A percentile compares a stretch with the other conserved stretches of the same genome.
These are phyloP conservation scores for Hyperopisus bebe DNA, from an alignment of 2,113 vertebrate genomes.

Conservation along the genomic window DNA sequence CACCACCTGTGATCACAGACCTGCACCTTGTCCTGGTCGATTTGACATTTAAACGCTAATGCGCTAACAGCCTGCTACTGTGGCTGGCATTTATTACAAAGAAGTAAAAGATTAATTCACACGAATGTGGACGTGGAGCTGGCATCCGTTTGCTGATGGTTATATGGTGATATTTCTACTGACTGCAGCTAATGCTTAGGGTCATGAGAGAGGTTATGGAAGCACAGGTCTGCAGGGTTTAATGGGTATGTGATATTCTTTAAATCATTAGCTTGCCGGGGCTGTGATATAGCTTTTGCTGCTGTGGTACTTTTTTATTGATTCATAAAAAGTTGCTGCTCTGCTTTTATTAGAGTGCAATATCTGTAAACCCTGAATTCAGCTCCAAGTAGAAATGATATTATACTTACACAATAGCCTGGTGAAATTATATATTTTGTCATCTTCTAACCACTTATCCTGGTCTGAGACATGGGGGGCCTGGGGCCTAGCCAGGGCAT, in stretches of 20 bases:
- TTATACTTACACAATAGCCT: neutral
- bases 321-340: conserved; percentile 13
- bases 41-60: neutral
- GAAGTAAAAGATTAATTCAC: neutral
- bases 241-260: conserved; percentile 26
- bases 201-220: neutral
- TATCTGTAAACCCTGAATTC: neutral
- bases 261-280: conserved; percentile 26
- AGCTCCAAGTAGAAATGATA: neutral
- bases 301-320: conserved; percentile 17
- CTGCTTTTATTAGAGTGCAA: conserved; percentile 20
- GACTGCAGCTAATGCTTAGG: neutral
- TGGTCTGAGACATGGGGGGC: neutral
- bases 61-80: neutral
- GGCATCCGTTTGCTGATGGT: neutral
- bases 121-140: neutral
- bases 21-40: neutral
- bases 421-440: neutral
- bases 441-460: neutral
- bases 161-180: neutral
- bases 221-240: neutral
- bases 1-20: neutral
- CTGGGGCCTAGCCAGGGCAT: neutral
- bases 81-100: neutral
- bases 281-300: neutral